Conservation (phyloP, 1,140 invertebrate genomes). For the Trachelipus rathkii region DNA sequence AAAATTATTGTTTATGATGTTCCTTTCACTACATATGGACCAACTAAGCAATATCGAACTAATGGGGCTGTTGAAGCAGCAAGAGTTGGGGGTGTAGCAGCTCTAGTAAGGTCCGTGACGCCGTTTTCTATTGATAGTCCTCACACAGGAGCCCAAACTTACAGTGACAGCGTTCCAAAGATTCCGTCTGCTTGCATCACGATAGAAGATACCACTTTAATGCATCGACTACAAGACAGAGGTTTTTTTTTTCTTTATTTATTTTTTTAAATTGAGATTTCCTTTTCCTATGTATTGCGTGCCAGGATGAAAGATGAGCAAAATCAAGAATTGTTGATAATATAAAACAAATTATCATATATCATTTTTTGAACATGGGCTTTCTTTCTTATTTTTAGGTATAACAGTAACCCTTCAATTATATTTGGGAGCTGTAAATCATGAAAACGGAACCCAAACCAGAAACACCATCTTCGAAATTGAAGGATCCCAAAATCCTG, state of each 20-base stretch:
- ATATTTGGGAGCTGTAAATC: slow-evolving; percentile 57
- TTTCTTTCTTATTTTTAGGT: slow-evolving; percentile 48
- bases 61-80: slow-evolving; percentile 61
- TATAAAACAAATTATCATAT: too few species aligned
- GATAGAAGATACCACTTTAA: slow-evolving; percentile 70
- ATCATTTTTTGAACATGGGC: too few species aligned
- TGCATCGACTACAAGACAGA: slow-evolving; percentile 61
- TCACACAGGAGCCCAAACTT: slow-evolving; percentile 65
- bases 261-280: too few species aligned
- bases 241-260: slow-evolving; percentile 49
- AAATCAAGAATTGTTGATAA: too few species aligned
- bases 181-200: slow-evolving; percentile 76
- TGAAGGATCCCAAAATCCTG: slow-evolving; percentile 57
- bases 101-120: slow-evolving; percentile 67
- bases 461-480: slow-evolving; percentile 72
- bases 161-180: slow-evolving; percentile 59
- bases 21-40: background rate
- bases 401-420: slow-evolving; percentile 54
- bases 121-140: slow-evolving; percentile 67
- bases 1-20: slow-evolving; percentile 1
- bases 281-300: too few species aligned
- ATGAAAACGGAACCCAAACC: slow-evolving; percentile 56
- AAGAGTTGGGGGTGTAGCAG: slow-evolving; percentile 67
- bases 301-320: too few species aligned
- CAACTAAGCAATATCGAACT: slow-evolving; percentile 53